Base-by-base conservation (phyloP, 2,113 vertebrate genomes). In the Maccullochella peelii region DNA sequence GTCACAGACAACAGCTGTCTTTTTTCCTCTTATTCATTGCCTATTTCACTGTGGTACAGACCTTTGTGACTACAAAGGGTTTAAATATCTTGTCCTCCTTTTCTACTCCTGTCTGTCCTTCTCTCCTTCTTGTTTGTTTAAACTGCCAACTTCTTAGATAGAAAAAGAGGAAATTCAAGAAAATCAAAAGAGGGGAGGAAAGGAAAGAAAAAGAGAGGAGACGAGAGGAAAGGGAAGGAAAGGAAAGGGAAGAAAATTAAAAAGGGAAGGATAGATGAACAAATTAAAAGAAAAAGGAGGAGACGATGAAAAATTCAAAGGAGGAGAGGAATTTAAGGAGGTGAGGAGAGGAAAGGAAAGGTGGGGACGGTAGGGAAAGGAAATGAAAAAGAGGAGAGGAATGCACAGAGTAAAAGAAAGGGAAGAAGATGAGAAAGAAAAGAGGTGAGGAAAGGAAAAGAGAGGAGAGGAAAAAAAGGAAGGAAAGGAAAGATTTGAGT, bases 1-100 rank as follows among this genome's bases (percentile, higher is more conserved):
- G 38, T 90, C 88, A 87, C 52, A 49, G 14, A 47, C 49, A 68
- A 57, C n/a, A 12, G 33, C 59, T 79, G 50, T 49, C 62, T 27
- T 59, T 63, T 33, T 81, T 61, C 10, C 15, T 50, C 20, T 59
- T 58, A 40, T 77, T 83, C 54, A 8, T 33, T 36, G 54, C 8
- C 47, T 14, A 38, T 73, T 82, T 82, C 68, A 66, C 33, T 14
- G n/a, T 57, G 30, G 54, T 15, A 9, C 63, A 40, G 1, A 68
- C 55, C 27, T 30, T 54, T 23, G 25, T 16, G 1, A 73, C 25
- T 47, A 62, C 76, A 78, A 57, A 67, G 42, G 76, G 58, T 52
- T 57, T 6, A 42, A 66, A 67, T 21, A 21, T 21, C 15, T 20
- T 52, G 25, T 57, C 61, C 40, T 77, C 27, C 38, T 62, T 66